These are phyloP conservation scores for Halocaridina rubra DNA, from an alignment of 2,888 invertebrate genomes.

Conservation along the genomic window DNA sequence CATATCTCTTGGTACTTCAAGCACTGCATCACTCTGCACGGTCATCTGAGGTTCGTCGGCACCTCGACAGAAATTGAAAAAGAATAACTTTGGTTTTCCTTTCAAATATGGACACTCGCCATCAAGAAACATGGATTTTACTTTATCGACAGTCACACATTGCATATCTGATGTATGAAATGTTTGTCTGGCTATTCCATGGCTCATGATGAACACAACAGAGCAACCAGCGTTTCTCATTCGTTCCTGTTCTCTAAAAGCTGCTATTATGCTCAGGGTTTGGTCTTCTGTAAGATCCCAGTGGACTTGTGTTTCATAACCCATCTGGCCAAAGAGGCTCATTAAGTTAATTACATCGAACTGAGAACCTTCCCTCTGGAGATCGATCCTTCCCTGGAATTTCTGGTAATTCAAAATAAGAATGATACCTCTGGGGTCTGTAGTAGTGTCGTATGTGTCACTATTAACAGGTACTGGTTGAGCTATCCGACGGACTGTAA, in stretches of 20 bases:
- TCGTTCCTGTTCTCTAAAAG: neutral
- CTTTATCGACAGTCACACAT: neutral
- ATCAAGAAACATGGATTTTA: neutral
- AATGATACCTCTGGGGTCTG: neutral
- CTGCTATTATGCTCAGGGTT: neutral
- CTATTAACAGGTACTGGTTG: neutral
- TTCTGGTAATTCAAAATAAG: neutral
- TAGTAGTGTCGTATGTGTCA: neutral
- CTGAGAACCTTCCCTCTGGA: neutral
- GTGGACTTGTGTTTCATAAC: neutral
- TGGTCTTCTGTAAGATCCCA: neutral
- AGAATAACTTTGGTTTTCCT: neutral
- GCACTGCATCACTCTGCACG: neutral
- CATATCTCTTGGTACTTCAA: neutral
- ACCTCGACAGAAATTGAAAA: neutral
- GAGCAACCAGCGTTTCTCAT: neutral
- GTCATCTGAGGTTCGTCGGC: neutral
- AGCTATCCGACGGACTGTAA: neutral
- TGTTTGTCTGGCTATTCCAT: neutral
- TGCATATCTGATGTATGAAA: slow-evolving; percentile 3
- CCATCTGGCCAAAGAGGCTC: neutral
- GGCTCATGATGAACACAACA: neutral
- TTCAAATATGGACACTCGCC: neutral
- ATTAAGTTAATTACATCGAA: neutral
- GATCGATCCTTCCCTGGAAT: neutral